Conservation (phyloP, 1,140 invertebrate species). For the Drosophila pseudoananassae region DNA sequence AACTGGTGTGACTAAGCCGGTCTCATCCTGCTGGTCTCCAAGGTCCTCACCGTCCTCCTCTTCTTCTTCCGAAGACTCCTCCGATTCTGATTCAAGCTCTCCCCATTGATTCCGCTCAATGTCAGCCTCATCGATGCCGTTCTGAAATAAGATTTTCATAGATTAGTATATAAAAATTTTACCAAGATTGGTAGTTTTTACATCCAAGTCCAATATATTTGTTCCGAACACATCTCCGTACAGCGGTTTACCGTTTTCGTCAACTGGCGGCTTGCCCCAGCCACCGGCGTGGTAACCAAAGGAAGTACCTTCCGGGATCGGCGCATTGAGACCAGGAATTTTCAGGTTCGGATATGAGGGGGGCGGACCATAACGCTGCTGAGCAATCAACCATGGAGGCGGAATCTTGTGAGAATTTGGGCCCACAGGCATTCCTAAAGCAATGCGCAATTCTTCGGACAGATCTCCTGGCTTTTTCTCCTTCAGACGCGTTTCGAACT, state of each 20-base stretch:
- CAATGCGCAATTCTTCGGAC: constrained; percentile 97
- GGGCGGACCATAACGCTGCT: constrained; percentile 99
- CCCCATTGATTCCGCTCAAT: constrained; percentile 98
- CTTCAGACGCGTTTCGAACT: constrained; percentile 98
- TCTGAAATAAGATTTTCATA: constrained; percentile 78
- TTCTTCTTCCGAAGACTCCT: constrained; percentile 94
- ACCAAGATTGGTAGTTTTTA: constrained; percentile 62
- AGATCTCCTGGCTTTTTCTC: constrained; percentile 99
- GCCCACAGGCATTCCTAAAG: constrained; percentile 99
- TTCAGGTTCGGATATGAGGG: constrained; percentile 99
- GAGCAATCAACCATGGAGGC: constrained; percentile 99
- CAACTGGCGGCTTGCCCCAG: constrained; percentile 99
- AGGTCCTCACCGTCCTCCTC: constrained; percentile 91
- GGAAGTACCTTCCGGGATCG: constrained; percentile 97
- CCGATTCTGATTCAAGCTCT: constrained; percentile 97
- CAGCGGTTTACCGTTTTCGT: constrained; percentile 98
- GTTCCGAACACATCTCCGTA: constrained; percentile 99
- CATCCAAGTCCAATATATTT: constrained; percentile 87
- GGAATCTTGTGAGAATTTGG: constrained; percentile 94
- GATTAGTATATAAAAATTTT: neutral
- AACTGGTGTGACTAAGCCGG: constrained; percentile 91
- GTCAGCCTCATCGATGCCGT: constrained; percentile 93
- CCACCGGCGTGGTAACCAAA: constrained; percentile 99
- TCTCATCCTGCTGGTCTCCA: constrained; percentile 88
- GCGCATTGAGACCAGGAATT: constrained; percentile 96